Evolutionary conservation across 2,113 vertebrate species (phyloP).

Genomic region (Microcebus jonahi): DNA sequence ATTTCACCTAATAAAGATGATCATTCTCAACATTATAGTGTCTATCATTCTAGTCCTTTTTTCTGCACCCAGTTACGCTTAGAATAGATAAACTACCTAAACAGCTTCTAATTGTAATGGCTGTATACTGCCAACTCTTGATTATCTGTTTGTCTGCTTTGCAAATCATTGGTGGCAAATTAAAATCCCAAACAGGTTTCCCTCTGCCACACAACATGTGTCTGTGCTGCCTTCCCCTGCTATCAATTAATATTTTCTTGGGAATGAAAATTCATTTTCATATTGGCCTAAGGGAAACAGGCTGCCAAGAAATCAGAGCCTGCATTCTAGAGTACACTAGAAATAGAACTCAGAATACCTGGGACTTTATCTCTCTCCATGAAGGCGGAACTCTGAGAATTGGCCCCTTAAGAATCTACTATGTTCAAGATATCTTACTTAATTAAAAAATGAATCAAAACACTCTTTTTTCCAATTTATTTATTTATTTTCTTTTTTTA

Average conservation of each 20-base stretch:
- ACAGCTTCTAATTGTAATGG: slow-evolving; percentile 32
- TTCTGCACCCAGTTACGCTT: neutral
- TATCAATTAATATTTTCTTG: slow-evolving; percentile 46
- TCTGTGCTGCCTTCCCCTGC: neutral
- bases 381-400: slow-evolving; percentile 16
- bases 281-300: neutral
- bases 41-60: neutral
- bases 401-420: neutral
- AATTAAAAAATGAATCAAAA: neutral
- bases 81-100: neutral
- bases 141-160: slow-evolving; percentile 31
- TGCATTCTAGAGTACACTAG: neutral
- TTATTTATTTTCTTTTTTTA: too few species aligned
- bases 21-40: neutral
- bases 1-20: neutral
- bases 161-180: slow-evolving; percentile 10
- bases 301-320: neutral
- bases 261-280: slow-evolving; percentile 35
- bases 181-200: slow-evolving; percentile 12
- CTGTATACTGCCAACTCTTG: slow-evolving; percentile 13
- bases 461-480: neutral
- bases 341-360: neutral
- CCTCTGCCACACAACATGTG: neutral
- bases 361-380: neutral
- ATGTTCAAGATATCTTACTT: neutral